A percentile compares a stretch with the other conserved stretches of the same genome.
These are phyloP conservation scores for Orchesellides sinensis DNA, from an alignment of 2,888 invertebrate genomes.

Conservation along the genomic window DNA sequence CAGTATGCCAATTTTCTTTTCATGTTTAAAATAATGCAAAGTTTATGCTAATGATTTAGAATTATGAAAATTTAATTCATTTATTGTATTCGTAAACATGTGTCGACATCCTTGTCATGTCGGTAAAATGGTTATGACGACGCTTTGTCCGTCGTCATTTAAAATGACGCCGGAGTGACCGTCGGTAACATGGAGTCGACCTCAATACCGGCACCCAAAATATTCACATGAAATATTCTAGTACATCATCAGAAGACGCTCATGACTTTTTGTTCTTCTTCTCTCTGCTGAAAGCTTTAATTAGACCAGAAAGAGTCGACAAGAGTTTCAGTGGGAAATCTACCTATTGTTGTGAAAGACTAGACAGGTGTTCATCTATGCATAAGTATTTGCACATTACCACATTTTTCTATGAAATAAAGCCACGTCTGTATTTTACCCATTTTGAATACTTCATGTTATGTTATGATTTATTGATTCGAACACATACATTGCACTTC, in stretches of 20 bases:
- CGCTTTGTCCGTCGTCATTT: no score
- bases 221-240: no score
- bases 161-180: no score
- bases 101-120: no score
- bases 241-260: not conserved
- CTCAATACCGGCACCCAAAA: no score
- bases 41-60: no score
- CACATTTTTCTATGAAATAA: conserved; percentile 8
- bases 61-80: no score
- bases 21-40: no score
- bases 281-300: conserved; percentile 48
- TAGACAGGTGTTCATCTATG: conserved; percentile 54
- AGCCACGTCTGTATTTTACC: conserved; percentile 15
- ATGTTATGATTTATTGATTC: conserved; percentile 28
- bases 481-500: not conserved
- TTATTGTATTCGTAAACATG: no score
- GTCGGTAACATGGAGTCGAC: no score
- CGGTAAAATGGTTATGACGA: no score
- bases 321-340: conserved; percentile 54
- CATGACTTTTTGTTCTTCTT: not conserved
- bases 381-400: conserved; percentile 57
- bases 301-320: conserved; percentile 63
- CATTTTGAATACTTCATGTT: conserved; percentile 22
- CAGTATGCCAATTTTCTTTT: no score
- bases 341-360: conserved; percentile 53